A percentile compares a stretch with the other conserved stretches of the same genome.
Conservation (phyloP, 2,797 vertebrate species). For the Anguilla pacifica region DNA sequence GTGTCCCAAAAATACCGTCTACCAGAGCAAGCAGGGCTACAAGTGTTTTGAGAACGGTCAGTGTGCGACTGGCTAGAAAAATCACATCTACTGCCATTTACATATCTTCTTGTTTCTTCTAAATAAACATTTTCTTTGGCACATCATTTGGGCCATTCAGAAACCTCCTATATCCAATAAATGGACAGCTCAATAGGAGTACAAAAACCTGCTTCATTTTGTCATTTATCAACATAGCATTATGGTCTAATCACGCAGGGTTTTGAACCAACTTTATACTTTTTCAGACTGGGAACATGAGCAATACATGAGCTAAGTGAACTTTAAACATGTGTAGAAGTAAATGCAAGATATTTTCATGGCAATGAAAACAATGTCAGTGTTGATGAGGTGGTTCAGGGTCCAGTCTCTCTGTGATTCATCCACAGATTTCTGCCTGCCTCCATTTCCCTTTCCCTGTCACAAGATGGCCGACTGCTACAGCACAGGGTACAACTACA, state of each 20-base stretch:
- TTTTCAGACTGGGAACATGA: neutral
- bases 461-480: conserved; percentile 72
- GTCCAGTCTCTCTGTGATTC: neutral
- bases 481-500: conserved; percentile 70
- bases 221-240: neutral
- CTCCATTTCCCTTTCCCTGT: conserved; percentile 75
- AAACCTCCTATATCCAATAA: neutral
- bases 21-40: conserved; percentile 66
- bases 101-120: neutral
- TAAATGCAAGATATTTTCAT: neutral
- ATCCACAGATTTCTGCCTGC: conserved; percentile 73
- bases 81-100: neutral
- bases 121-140: neutral
- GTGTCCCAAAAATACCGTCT: conserved; percentile 69
- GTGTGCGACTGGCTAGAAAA: conserved; percentile 27
- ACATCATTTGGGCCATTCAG: neutral
- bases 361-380: neutral
- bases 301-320: neutral
- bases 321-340: neutral
- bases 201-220: neutral
- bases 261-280: neutral
- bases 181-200: neutral
- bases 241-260: neutral
- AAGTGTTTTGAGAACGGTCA: conserved; percentile 80
- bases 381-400: neutral